phyloP scores from a whole-genome alignment of 2,888 invertebrate genomes.

The Rhagium mordax region DNA sequence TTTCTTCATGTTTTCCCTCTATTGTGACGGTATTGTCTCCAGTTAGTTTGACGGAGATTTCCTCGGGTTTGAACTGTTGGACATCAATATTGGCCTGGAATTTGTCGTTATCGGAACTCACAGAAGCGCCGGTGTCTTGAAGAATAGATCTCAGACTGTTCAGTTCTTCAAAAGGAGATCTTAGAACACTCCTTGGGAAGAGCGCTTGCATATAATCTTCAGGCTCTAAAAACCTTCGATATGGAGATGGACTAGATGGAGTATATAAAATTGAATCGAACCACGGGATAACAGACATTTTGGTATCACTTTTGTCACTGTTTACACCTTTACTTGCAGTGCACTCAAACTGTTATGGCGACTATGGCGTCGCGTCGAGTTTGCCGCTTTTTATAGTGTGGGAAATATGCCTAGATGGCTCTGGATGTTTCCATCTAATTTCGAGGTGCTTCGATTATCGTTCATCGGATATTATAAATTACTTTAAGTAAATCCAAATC shows the following conservation, averaged over 20 bases:
- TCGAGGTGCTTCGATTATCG: not conserved
- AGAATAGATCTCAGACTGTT: conserved; percentile 1
- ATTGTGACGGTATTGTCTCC: conserved; percentile 78
- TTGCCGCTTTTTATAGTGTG: not conserved
- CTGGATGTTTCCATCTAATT: not conserved
- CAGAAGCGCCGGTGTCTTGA: conserved; percentile 37
- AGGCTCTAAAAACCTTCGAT: not conserved
- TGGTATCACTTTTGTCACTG: not conserved
- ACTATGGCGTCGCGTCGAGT: too few species aligned
- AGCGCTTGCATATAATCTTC: not conserved
- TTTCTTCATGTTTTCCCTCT: conserved; percentile 88
- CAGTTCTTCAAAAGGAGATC: not conserved
- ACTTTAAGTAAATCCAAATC: too few species aligned
- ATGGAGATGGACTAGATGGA: not conserved
- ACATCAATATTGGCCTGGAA: conserved; percentile 81
- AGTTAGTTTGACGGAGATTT: conserved; percentile 82
- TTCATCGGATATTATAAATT: not conserved
- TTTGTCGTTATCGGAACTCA: conserved; percentile 75
- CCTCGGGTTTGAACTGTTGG: conserved; percentile 83
- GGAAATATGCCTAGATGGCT: conserved; percentile 5
- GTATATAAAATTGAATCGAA: not conserved
- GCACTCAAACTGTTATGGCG: too few species aligned
- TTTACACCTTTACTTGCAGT: not conserved
- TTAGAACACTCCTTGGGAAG: not conserved
- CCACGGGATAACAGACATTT: conserved; percentile 14